Conservation (phyloP, 2,797 vertebrate genomes). For the Phalanger gymnotis region DNA sequence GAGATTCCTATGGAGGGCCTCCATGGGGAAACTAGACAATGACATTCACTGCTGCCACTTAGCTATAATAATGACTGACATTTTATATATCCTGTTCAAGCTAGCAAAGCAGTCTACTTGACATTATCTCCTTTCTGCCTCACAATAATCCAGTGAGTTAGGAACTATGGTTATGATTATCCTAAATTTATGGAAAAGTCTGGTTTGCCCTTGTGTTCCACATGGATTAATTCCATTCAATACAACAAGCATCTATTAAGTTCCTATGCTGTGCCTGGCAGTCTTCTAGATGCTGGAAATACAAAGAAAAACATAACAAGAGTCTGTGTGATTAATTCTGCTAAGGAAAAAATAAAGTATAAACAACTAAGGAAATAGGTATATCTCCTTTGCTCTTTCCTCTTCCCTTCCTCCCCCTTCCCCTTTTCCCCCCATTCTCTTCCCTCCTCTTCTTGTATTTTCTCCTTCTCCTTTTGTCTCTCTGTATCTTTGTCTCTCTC, state of each 20-base stretch:
- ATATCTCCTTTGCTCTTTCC: background rate
- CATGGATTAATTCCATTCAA: background rate
- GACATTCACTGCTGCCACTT: background rate
- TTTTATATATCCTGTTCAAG: background rate
- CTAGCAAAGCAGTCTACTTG: background rate
- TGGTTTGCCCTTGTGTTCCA: background rate
- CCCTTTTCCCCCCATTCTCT: background rate
- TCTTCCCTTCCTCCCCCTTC: background rate
- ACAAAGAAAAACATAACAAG: background rate
- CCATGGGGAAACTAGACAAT: background rate
- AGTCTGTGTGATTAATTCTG: background rate
- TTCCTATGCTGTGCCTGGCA: background rate
- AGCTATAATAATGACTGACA: background rate
- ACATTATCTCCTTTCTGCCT: background rate
- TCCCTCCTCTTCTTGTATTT: too few species aligned
- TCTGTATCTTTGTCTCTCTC: background rate
- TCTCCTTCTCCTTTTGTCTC: background rate
- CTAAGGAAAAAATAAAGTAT: background rate
- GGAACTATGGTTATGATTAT: background rate
- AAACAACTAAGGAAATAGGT: background rate
- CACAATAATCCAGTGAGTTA: background rate
- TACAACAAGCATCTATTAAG: background rate
- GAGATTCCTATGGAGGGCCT: background rate
- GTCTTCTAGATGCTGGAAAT: background rate
- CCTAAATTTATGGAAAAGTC: background rate